Conservation (phyloP, 2,797 vertebrate species). For the Protonibea diacanthus region DNA sequence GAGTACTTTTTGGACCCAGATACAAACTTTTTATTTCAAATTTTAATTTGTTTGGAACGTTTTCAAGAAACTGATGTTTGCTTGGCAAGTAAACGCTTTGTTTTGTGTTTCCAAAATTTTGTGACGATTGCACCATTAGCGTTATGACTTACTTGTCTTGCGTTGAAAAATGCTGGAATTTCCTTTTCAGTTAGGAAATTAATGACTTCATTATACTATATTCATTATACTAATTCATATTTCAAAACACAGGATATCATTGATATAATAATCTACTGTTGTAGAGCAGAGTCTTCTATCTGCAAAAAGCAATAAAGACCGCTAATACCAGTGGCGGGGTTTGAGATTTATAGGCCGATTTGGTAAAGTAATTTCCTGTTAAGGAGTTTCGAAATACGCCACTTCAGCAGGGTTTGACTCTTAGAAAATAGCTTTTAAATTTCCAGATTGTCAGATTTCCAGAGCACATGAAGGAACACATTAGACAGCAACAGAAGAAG, state of each 20-base stretch:
- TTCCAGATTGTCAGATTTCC: slow-evolving; percentile 19
- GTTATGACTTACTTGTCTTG: neutral
- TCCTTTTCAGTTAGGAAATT: neutral
- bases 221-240: neutral
- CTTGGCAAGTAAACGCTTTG: neutral
- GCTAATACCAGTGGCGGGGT: neutral
- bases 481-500: neutral
- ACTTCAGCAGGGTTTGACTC: neutral
- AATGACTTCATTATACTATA: too few species aligned
- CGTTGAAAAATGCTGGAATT: neutral
- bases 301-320: neutral
- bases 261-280: neutral
- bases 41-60: neutral
- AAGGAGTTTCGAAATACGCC: neutral
- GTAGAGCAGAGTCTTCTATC: neutral
- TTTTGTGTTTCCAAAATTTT: neutral
- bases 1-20: neutral
- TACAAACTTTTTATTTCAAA: neutral
- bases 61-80: neutral
- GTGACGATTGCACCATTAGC: too few species aligned
- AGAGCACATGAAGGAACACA: slow-evolving; percentile 9
- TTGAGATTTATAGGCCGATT: slow-evolving; percentile 3
- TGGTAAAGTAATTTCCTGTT: slow-evolving; percentile 5
- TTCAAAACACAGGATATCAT: neutral
- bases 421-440: neutral